Conservation (phyloP, 2,888 invertebrate species). For the Latheticus oryzae region DNA sequence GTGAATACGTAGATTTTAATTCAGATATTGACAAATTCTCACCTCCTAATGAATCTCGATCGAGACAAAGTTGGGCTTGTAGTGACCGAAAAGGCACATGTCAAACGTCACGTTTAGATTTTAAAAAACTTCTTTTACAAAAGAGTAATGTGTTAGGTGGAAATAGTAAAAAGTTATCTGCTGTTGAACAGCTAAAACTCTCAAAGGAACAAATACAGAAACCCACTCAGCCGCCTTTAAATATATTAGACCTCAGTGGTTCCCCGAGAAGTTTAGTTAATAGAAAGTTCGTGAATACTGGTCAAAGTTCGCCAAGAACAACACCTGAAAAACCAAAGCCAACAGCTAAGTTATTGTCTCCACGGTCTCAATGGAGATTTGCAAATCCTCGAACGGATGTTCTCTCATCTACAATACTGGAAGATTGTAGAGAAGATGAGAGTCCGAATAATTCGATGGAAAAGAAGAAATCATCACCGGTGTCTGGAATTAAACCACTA, state of each 20-base stretch:
- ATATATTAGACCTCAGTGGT: conserved; percentile 76
- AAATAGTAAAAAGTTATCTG: conserved; percentile 75
- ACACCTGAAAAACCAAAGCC: conserved; percentile 55
- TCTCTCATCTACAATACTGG: conserved; percentile 86
- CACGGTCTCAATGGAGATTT: conserved; percentile 79
- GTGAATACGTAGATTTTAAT: conserved; percentile 61
- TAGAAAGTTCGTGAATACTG: conserved; percentile 69
- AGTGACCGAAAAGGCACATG: conserved; percentile 74
- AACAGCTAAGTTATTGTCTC: conserved; percentile 73
- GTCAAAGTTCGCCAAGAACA: conserved; percentile 69
- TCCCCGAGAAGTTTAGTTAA: conserved; percentile 77
- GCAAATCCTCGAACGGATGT: conserved; percentile 84
- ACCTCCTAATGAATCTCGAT: conserved; percentile 61
- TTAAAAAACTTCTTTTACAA: conserved; percentile 84
- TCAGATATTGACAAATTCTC: conserved; percentile 62
- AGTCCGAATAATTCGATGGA: conserved; percentile 73
- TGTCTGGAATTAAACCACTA: not conserved
- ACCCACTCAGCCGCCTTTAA: conserved; percentile 62
- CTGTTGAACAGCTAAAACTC: conserved; percentile 82
- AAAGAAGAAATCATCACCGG: conserved; percentile 62
- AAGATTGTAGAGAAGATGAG: conserved; percentile 86
- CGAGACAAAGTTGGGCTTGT: conserved; percentile 68
- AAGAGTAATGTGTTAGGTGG: conserved; percentile 71
- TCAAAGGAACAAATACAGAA: conserved; percentile 69
- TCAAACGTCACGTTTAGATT: conserved; percentile 85